Base-by-base conservation (phyloP, 2,888 invertebrate species). In the Miltochrista miniata region DNA sequence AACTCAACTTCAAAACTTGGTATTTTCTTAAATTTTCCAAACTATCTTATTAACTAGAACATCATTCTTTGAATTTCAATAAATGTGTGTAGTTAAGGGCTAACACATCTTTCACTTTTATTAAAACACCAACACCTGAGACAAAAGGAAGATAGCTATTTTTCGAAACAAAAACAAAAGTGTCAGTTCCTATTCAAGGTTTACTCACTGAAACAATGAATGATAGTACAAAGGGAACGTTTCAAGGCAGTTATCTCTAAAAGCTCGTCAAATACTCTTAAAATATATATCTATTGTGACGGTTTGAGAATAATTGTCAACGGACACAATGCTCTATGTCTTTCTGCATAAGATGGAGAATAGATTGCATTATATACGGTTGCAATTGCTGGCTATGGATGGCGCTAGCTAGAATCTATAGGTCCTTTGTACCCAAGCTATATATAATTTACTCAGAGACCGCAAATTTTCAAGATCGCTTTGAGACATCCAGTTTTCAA, bases 261-360 rank as follows among this genome's bases (percentile, higher is more conserved):
- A 86, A 85, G 85, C 84, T 83, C 74, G 77, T 85, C 85, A 86
- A 85, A 87, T 83, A 82, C 78, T 79, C 75, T 79, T 79, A 74
- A 83, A 83, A 79, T 78, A 79, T 74, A 31, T 7, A 81, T 75
- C 71, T 66, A 70, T 76, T 76, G 72, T 72, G 68, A 71, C 56
- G 50, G 53, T 61, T 60, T 59, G 45, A 48, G 11, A 47, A 51
- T 53, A 51, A 50, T 15, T 58, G 54, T 58, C 61, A 50, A 33
- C 48, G 51, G 34, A 64, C 49, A 68, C 57, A 71, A 56, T 58
- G 69, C 73, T 70, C 59, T 77, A 73, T 38, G n/a, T 1, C 31
- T 37, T 47, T 33, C 1, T 2, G 0, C 40, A 46, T 73, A 77
- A 64, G 64, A 70, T 51, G 5, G n/a, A 57, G 40, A 65, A 42